These are phyloP conservation scores for Thymallus thymallus DNA, from an alignment of 2,113 vertebrate species.

Conservation along the genomic window DNA sequence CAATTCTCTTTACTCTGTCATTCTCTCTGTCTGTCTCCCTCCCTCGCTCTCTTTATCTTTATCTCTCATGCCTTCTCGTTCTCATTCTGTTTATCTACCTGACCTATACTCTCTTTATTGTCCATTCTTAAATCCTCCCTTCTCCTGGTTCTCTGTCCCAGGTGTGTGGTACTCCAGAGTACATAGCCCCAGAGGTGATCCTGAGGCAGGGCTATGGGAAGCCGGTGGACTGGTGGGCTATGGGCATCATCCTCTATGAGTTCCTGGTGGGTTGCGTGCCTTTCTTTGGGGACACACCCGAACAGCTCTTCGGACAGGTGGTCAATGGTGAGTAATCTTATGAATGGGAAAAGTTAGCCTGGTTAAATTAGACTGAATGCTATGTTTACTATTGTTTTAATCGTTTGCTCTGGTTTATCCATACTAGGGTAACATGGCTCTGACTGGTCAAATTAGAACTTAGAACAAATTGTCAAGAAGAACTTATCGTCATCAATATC, in stretches of 20 bases:
- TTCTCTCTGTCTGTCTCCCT: slow-evolving; percentile 4
- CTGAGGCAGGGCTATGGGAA: slow-evolving; percentile 93
- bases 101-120: background rate
- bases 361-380: too few relatives aligned
- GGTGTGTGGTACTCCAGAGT: slow-evolving; percentile 96
- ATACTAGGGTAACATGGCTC: too few relatives aligned
- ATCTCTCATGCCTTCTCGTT: background rate
- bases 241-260: slow-evolving; percentile 92
- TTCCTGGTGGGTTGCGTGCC: slow-evolving; percentile 95
- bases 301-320: slow-evolving; percentile 93
- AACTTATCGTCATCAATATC: too few relatives aligned
- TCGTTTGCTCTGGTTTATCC: too few relatives aligned
- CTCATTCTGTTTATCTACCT: background rate
- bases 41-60: background rate
- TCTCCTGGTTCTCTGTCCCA: slow-evolving; percentile 38
- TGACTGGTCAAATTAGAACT: too few relatives aligned
- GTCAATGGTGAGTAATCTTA: slow-evolving; percentile 80
- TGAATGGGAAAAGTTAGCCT: background rate
- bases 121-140: background rate
- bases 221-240: slow-evolving; percentile 97
- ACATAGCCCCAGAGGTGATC: slow-evolving; percentile 94
- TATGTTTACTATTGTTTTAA: too few relatives aligned
- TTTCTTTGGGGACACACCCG: slow-evolving; percentile 94
- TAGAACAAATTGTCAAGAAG: too few relatives aligned
- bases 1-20: background rate